Evolutionary conservation across 1,140 invertebrate genomes (phyloP), one percentile per base, ranked within the genome.

Genomic region (Ceratoteleas bidentatus): DNA sequence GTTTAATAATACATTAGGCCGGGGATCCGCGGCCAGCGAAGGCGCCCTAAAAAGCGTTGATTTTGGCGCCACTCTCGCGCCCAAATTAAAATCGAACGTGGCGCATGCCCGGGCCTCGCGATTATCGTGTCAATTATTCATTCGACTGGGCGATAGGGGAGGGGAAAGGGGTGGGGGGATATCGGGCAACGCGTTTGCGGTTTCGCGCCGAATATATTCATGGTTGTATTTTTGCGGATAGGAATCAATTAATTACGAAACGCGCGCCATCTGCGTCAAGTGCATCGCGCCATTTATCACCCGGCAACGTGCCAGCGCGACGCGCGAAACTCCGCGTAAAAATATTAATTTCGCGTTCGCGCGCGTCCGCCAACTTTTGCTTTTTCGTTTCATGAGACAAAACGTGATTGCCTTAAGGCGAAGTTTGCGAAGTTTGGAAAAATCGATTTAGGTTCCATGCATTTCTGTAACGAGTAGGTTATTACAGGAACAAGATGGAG

Each of bases 231-330:
- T 72, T 72, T 68, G 68, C 32, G 60, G 56, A 68, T 62, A 40
- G 45, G 43, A 73, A 82, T 74, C 80, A 76, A 82, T 82, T 82
- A 82, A 82, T 82, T 77, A 82, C 64, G 9, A n/a, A 61, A 64
- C 45, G 49, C 65, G 61, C 64, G 69, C 73, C 80, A 82, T 77
- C 74, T 82, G 80, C 68, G 68, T 82, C 80, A 82, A 82, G 68
- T 73, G 68, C 73, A 76, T 61, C 11, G 60, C 15, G 72, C 66
- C 58, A 81, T 81, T 81, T 76, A 81, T 81, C 78, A 75, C 69
- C 24, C 40, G 47, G 49, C 47, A 58, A 53, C 43, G 52, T 70
- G 53, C 38, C 32, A 32, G 56, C 45, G 40, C 65, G 14, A 2
- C 34, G 13, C 38, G 43, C 50, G 33, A 72, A 72, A 60, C 60